Percentiles rank a stretch among this genome's conserved stretches.
Evolutionary conservation across 2,888 invertebrate genomes (phyloP).

Genomic region (Dryococelus australis): DNA sequence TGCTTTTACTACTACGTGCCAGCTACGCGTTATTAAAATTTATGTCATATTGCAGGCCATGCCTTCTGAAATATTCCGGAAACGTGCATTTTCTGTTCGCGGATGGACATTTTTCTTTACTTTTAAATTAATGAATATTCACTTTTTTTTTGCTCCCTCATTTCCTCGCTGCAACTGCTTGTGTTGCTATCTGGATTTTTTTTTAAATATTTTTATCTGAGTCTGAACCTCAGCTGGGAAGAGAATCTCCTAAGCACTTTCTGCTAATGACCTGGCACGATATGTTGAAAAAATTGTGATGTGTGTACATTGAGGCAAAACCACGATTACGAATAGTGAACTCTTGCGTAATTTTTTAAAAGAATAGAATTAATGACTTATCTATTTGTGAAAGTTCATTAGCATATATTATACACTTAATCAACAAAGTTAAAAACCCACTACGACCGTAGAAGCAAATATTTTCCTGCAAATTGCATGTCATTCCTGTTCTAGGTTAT

Average conservation of each 20-base stretch:
- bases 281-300: background rate
- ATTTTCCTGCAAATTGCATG: too few relatives aligned
- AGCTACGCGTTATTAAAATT: constrained; percentile 16
- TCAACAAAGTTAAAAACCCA: too few relatives aligned
- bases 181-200: constrained; percentile 8
- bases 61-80: constrained; percentile 16
- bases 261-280: background rate
- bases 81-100: constrained; percentile 4
- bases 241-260: background rate
- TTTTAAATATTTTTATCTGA: background rate
- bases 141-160: background rate
- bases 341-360: too few relatives aligned
- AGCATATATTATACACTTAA: too few relatives aligned
- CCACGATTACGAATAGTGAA: too few relatives aligned
- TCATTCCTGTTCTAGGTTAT: too few relatives aligned
- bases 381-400: too few relatives aligned
- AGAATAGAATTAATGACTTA: too few relatives aligned
- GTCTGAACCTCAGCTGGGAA: background rate
- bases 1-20: background rate
- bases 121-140: constrained; percentile 5
- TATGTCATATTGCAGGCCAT: background rate
- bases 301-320: background rate
- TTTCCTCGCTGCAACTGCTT: background rate
- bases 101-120: constrained; percentile 3
- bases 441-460: too few relatives aligned